A percentile compares a stretch with the other conserved stretches of the same genome.
phyloP scores from a whole-genome alignment of 2,797 vertebrate species.

The Clamator glandarius region DNA sequence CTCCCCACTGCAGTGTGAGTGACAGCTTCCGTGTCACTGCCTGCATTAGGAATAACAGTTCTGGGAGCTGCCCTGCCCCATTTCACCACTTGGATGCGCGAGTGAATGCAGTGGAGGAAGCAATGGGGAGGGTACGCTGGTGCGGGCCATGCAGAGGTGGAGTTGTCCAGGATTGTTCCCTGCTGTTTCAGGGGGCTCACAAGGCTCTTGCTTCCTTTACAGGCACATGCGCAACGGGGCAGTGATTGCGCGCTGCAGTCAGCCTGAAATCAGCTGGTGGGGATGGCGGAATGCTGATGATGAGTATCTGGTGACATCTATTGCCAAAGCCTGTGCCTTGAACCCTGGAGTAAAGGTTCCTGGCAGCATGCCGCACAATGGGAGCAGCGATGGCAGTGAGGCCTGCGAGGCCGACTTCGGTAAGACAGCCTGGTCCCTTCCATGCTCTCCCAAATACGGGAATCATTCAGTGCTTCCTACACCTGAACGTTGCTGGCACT shows the following conservation, averaged over 20 bases:
- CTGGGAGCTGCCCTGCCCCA: background rate
- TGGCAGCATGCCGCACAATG: slow-evolving; percentile 39
- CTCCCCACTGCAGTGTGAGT: accelerated
- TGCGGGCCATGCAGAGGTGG: background rate
- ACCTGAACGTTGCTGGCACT: background rate
- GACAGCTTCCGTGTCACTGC: background rate
- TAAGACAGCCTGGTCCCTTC: slow-evolving; percentile 63
- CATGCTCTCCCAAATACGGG: accelerated
- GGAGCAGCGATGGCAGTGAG: slow-evolving; percentile 83
- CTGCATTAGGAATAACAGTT: too few species aligned
- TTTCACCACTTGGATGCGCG: accelerated
- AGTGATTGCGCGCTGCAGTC: slow-evolving; percentile 96
- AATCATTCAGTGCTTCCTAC: background rate
- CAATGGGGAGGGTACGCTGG: background rate
- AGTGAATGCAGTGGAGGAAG: background rate
- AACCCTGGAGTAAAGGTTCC: slow-evolving; percentile 79
- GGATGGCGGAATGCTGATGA: slow-evolving; percentile 98
- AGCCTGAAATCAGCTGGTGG: slow-evolving; percentile 99
- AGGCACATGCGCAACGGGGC: slow-evolving; percentile 94
- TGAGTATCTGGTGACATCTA: slow-evolving; percentile 95
- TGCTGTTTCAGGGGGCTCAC: accelerated
- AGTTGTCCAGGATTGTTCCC: background rate
- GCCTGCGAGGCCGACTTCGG: slow-evolving; percentile 91
- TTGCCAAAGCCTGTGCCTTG: slow-evolving; percentile 97
- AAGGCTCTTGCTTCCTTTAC: background rate